These are phyloP conservation scores for Champsocephalus gunnari DNA, from an alignment of 2,797 vertebrate species.

Conservation along the genomic window DNA sequence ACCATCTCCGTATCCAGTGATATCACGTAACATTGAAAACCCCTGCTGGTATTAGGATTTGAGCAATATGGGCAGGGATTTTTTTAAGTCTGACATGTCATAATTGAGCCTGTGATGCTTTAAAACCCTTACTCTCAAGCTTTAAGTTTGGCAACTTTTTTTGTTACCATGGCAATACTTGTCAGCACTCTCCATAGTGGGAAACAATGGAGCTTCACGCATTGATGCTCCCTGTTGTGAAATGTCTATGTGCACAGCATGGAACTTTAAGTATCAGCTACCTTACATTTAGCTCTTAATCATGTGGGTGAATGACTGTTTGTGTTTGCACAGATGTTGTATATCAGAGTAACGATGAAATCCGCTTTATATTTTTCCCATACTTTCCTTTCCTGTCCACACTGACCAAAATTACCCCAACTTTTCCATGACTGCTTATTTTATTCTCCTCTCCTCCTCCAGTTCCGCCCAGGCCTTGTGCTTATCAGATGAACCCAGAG, in stretches of 20 bases:
- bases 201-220: slow-evolving; percentile 50
- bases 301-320: not conserved
- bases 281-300: slow-evolving; percentile 23
- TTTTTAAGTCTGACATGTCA: slow-evolving; percentile 60
- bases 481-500: slow-evolving; percentile 89
- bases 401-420: not conserved
- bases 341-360: slow-evolving; percentile 9
- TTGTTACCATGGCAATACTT: slow-evolving; percentile 69
- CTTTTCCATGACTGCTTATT: slow-evolving; percentile 15
- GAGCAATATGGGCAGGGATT: slow-evolving; percentile 66
- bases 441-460: slow-evolving; percentile 38
- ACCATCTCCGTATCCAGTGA: slow-evolving; percentile 68
- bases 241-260: slow-evolving; percentile 36
- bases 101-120: slow-evolving; percentile 72
- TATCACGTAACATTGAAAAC: slow-evolving; percentile 79
- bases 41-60: slow-evolving; percentile 64
- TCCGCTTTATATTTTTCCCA: not conserved
- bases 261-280: slow-evolving; percentile 20
- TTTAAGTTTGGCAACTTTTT: slow-evolving; percentile 72
- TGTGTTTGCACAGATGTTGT: slow-evolving; percentile 8
- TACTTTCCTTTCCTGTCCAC: not conserved
- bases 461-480: slow-evolving; percentile 91
- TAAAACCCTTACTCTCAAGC: slow-evolving; percentile 58
- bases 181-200: slow-evolving; percentile 44
- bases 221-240: slow-evolving; percentile 24